Evolutionary conservation across 2,113 vertebrate species (phyloP), one percentile per base, ranked within the genome.

Genomic region (Canis aureus): DNA sequence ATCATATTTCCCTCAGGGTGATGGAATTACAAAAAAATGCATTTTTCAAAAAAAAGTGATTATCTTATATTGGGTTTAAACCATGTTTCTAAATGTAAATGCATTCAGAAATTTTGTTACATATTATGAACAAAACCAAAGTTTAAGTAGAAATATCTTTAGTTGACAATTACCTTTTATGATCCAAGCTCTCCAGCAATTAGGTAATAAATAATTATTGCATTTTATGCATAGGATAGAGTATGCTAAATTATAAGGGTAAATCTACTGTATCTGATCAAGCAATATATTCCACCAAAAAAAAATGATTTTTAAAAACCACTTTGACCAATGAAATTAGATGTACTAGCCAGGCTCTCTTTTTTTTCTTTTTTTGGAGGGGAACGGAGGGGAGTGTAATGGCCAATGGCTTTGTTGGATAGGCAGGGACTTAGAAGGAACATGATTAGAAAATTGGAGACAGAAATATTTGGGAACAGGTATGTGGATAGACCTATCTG

Each of bases 321-420:
- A 76, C 59, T 78, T 95, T 93, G n/a, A 71, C 19, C 57, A 90
- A 35, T 71, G 8, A 95, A 76, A 69, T 94, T 89, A 82, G 16
- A 49, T 20, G n/a, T 38, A 62, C 23, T 43, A 69, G 10, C 51
- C 19, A 49, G 22, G 43, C 32, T 71, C 0, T 79, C 49, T 93
- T 76, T 15, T 69, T 10, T 66, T 29, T 1, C 9, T 25, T 78
- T 85, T 79, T 80, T 87, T 0, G 2, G 38, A 2, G 53, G 43
- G 43, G 1, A 43, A 43, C 43, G 6, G 43, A 22, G 7, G 25
- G 13, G 49, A 32, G 23, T 51, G 32, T 8, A 1, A 15, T 89
- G 38, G 38, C 64, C 53, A 62, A 0, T 69, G 32, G 22, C 51
- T 59, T 59, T 53, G 7, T 27, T 87, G 25, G 92, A 12, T 49